Evolutionary conservation across 2,113 vertebrate genomes (phyloP), one percentile per base, ranked within the genome.

Genomic region (Gallinago media): DNA sequence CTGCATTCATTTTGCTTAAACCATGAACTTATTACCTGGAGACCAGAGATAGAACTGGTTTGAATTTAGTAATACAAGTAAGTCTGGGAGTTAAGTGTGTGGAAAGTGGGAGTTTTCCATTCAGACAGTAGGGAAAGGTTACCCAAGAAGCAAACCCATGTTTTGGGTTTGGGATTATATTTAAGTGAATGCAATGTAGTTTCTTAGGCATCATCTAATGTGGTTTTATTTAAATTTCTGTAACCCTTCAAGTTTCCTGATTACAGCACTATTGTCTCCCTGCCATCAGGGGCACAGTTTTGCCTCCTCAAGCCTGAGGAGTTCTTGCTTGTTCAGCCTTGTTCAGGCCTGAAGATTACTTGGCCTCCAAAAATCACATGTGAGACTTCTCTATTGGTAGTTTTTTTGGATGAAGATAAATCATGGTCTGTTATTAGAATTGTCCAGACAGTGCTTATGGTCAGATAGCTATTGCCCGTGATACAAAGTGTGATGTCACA

Each of bases 351-450:
- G 63, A 95, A 81, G 56, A 85, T 76, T 62, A 21, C 40, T 92
- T 95, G 63, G 47, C 62, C 86, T 95, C 50, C 49, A 74, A 62
- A 63, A 84, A 54, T 79, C 88, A 74, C 55, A 55, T 34, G 3
- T 21, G 94, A 74, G 52, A 23, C 7, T 61, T 84, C 59, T 23
- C 55, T 78, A 12, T 52, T 85, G 54, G 4, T 65, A 22, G 32
- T 40, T 47, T 73, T 73, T 56, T 76, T 94, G 81, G 50, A 85
- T 95, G 55, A 85, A 52, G 34, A 85, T 79, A 83, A 70, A 92
- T 91, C 65, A 84, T 21, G 22, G 50, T 88, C 78, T 85, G 34
- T 95, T 95, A 85, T 80, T 94, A 55, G 86, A 96, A 96, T 67
- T 96, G 23, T 75, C 79, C 81, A 89, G 52, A 75, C 80, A 63